These are phyloP conservation scores for Tapirus terrestris DNA, from an alignment of 2,113 vertebrate genomes.

Conservation along the genomic window DNA sequence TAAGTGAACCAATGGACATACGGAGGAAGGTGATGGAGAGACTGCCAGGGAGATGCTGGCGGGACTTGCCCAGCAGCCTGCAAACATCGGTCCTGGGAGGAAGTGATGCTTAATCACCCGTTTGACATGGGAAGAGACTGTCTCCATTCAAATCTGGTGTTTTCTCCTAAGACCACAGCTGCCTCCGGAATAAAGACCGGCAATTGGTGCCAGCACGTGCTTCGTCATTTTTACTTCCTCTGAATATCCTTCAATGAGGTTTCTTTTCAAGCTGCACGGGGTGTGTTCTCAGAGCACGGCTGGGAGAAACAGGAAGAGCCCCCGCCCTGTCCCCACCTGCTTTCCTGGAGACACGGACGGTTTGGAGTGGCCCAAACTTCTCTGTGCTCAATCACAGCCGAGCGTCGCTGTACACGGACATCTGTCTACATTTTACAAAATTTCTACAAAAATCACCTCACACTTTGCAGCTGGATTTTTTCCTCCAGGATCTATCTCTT, in stretches of 20 bases:
- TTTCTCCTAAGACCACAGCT: slow-evolving; percentile 20
- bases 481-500: not conserved
- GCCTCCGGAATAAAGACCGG: slow-evolving; percentile 18
- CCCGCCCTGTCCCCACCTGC: fast-evolving
- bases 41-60: not conserved
- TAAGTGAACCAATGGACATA: not conserved
- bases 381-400: not conserved
- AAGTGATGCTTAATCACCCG: not conserved
- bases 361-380: not conserved
- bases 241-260: not conserved
- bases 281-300: not conserved
- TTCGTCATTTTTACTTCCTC: not conserved
- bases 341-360: not conserved
- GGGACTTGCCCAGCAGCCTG: not conserved
- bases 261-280: not conserved
- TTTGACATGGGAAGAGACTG: not conserved
- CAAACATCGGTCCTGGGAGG: not conserved
- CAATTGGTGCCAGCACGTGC: not conserved
- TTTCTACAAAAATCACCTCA: not conserved
- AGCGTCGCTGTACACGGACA: too few relatives aligned
- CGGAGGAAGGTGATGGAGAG: not conserved
- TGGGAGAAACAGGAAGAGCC: not conserved
- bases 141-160: not conserved
- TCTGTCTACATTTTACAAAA: not conserved
- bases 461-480: not conserved